phyloP scores from a whole-genome alignment of 2,888 invertebrate genomes.

The Drepanosiphum platanoidis region DNA sequence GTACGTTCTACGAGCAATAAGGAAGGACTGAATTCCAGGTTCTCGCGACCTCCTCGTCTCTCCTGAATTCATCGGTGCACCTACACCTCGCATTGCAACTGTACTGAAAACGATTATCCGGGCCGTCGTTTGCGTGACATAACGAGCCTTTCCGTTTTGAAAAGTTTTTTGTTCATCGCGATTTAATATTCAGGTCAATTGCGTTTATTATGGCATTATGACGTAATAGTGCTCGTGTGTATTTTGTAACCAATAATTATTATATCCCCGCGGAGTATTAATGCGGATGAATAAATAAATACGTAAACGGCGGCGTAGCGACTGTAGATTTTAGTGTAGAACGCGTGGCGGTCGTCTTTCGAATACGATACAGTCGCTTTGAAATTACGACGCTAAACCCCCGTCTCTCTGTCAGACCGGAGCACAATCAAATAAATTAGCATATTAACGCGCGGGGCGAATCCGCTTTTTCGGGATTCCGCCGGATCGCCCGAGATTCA shows the following conservation, averaged over 20 bases:
- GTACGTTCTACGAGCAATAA: no score
- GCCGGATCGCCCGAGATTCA: neutral
- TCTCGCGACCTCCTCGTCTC: no score
- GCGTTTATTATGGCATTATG: neutral
- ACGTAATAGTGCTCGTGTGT: neutral
- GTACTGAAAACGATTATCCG: no score
- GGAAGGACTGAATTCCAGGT: no score
- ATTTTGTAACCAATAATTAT: neutral
- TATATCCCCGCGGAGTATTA: neutral
- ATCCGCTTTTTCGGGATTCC: neutral
- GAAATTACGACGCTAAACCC: neutral
- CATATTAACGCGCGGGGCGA: neutral
- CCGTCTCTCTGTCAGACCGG: neutral
- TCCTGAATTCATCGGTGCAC: no score
- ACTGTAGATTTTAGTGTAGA: neutral
- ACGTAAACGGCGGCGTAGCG: neutral
- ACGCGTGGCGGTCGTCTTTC: neutral
- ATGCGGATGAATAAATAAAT: no score
- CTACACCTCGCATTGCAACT: no score
- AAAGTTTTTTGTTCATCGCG: neutral
- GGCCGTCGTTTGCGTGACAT: no score
- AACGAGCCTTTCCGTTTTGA: no score
- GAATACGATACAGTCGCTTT: neutral
- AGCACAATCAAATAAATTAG: neutral
- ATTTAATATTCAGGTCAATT: neutral